Evolutionary conservation across 2,797 vertebrate genomes (phyloP).

Genomic region (Oreochromis mossambicus): DNA sequence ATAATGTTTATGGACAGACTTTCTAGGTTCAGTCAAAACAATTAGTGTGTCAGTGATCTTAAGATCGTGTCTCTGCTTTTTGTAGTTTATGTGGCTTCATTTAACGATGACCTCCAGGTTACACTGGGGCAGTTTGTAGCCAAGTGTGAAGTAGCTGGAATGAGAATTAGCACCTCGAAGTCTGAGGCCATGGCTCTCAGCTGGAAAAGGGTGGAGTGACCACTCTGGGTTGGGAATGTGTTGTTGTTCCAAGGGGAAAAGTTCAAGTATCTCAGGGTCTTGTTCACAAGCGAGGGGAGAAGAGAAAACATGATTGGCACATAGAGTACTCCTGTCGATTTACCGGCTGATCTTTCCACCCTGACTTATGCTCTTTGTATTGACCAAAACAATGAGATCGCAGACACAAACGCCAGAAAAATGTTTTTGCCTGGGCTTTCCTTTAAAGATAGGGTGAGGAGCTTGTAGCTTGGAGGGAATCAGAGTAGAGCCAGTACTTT

Average conservation of each 20-base stretch:
- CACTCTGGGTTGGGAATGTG: background rate
- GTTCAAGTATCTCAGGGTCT: background rate
- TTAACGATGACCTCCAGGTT: background rate
- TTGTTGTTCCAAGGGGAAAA: background rate
- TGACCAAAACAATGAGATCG: background rate
- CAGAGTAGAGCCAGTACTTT: background rate
- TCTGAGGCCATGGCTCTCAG: background rate
- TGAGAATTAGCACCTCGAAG: background rate
- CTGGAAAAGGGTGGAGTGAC: background rate
- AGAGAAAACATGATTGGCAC: background rate
- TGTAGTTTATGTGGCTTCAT: background rate
- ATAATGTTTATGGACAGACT: background rate
- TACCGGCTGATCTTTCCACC: background rate
- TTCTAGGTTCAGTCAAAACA: background rate
- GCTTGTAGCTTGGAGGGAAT: background rate
- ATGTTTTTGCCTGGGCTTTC: background rate
- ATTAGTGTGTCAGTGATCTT: background rate
- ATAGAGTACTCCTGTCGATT: background rate
- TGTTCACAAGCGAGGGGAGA: background rate
- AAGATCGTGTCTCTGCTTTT: background rate
- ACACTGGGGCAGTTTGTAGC: background rate
- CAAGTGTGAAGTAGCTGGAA: background rate
- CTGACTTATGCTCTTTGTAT: background rate
- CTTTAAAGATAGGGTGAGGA: background rate
- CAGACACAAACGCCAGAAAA: background rate